Base-by-base conservation (phyloP, 2,113 vertebrate genomes). In the Poeciliopsis prolifica region DNA sequence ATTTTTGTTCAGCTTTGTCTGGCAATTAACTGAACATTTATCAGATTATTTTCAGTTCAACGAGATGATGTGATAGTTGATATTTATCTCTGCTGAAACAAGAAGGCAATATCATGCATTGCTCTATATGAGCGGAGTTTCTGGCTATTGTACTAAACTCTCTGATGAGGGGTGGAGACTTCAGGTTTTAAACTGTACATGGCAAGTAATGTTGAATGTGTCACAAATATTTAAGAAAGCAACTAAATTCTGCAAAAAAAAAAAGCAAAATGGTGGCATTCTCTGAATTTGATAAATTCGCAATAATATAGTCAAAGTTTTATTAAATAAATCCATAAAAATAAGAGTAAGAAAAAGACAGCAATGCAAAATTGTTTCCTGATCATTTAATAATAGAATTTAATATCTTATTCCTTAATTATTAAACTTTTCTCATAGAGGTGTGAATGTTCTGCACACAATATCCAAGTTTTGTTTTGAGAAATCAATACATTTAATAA, bases 1-100 rank as follows among this genome's bases (percentile, higher is more conserved):
- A 22, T 82, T 63, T 82, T 51, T 74, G 70, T 76, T 68, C 75
- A 44, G 69, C 62, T 63, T 78, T 67, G 44, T 75, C 30, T 48
- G 33, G 31, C 68, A 63, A 37, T 75, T 74, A 54, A 72, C 40
- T 76, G 17, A 58, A 24, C 51, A 58, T 58, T 24, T 58, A 58
- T 58, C 51, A 24, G 51, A 58, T 58, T 58, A 58, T 58, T 58
- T 24, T 58, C 22, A 58, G 51, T 58, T 24, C 51, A 58, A n/a
- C 51, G 6, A 58, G 51, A 58, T n/a, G 51, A 58, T n/a, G 19
- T 58, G 51, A 58, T 58, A 58, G 22, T 24, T 24, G 51, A 48
- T 48, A 48, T 48, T 48, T 48, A 17, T 58, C 24, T 58, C 51
- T n/a, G 22, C 22, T 58, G 51, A 10, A 58, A 58, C 51, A 58